Base-by-base conservation (phyloP, 1,140 invertebrate species). In the Vollenhovia emeryi region DNA sequence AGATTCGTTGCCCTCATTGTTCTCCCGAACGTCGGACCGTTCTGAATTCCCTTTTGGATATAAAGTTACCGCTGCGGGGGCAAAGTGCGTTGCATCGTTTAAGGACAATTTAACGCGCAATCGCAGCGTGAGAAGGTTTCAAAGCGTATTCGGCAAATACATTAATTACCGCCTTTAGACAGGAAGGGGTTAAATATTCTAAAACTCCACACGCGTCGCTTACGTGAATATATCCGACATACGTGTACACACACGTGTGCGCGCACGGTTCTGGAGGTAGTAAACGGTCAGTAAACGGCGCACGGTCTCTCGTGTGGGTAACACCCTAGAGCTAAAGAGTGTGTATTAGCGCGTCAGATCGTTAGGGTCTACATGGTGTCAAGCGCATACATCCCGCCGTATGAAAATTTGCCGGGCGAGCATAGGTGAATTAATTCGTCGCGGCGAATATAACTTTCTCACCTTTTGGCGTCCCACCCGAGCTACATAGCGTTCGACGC, bases 281-380 rank as follows among this genome's bases (percentile, higher is more conserved):
- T 78, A 18, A 45, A 66, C 21, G 62, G 62, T 66, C 62, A 60
- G 74, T 76, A 71, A 85, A 52, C 64, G 75, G 69, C 13, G 21
- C 60, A 76, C 48, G 27, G 36, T 66, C 76, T 79, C 55, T 27
- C 45, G 55, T 24, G 30, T 60, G 33, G 66, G 27, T 69, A 76
- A 59, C 78, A 83, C 88, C 87, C 88, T 78, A 60, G 52, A 74
- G 71, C 76, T 74, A 89, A 89, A 89, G 84, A 86, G 87, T 73
- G 87, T 73, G 62, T 89, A 88, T 88, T 89, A 89, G 85, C 87
- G 62, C 69, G 87, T 88, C 87, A 71, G 84, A 76, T 89, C 76
- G 88, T 89, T 88, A 89, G 87, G 87, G 87, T 89, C 69, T 59
- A 78, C 88, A 78, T 71, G 48, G 64, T 88, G 88, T 89, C 88